Base-by-base conservation (phyloP, 1,140 invertebrate genomes). In the Heterodera schachtii region DNA sequence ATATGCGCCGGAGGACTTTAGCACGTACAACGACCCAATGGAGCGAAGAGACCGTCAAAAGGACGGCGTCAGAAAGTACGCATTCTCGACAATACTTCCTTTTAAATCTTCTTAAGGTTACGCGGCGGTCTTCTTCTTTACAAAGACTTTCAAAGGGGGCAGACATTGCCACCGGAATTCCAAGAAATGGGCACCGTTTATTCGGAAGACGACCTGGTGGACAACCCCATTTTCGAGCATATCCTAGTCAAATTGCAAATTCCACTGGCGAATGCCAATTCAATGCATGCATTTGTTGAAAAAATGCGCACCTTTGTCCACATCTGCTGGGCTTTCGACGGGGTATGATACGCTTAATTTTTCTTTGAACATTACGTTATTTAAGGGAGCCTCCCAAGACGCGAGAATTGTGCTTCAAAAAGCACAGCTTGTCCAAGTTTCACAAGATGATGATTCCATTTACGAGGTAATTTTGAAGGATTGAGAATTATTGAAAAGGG, bases 1-100 rank as follows among this genome's bases (percentile, higher is more conserved):
- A 3, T 82, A 82, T 31, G 66, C n/a, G 3, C 73, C 52, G 16
- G 81, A 82, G 57, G 81, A 82, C 41, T 81, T 81, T 31, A 82
- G 49, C 46, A 81, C 66, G 44, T 82, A 82, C 70, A 70, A 82
- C 60, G 81, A 82, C 64, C 81, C 81, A 64, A 79, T 73, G 67
- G 75, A 81, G 43, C 52, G 31, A 9, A 31, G 43, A 21, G 71
- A 66, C 47, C 4, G n/a, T 2, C 79, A 80, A 79, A 74, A 73
- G 43, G 79, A 82, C 41, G 69, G 81, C 69, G 21, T 66, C 7
- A 52, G 69, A 31, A 70, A 43, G 81, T 60, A 47, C 16, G 49
- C 49, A 11, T 11, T 52, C 11, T 52, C 49, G 57, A 64, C 16
- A 16, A 60, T 60, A 19, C 19, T 60, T 60, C 4, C 4, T 76